Base-by-base conservation (phyloP, 2,888 invertebrate genomes). In the Pherbina coryleti region DNA sequence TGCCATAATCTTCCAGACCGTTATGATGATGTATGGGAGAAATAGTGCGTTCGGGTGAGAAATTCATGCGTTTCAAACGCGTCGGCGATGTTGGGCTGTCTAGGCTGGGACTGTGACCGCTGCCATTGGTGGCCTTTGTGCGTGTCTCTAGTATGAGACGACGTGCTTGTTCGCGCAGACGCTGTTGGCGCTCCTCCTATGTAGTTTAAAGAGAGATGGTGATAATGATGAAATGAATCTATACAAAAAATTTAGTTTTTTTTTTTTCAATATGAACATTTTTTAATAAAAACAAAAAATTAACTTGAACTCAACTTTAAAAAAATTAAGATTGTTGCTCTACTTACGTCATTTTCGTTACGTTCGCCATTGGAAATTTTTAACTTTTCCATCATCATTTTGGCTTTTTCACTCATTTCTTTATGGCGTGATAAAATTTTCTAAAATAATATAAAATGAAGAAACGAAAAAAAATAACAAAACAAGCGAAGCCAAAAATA, bases 121-220 rank as follows among this genome's bases (percentile, higher is more conserved):
- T 80, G 62, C 85, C 83, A 77, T 84, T 86, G 3, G 84, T 81
- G 19, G 85, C 82, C 81, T 89, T 89, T 44, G 91, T 91, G 84
- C 95, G 92, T 0, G 96, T 96, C 87, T 97, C 97, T 0, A 96
- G 96, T 79, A 98, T 97, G 75, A 98, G 91, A 85, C 94, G 93
- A 83, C 97, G 93, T 78, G 98, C 98, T 88, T 97, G 91, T 89
- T 98, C 98, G 8, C 96, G 91, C 82, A 98, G 90, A 87, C 95
- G 94, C 78, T 93, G 93, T 87, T 97, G 97, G 84, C 97, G 92
- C 86, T 97, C 97, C 86, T 96, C 96, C 88, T 97, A 51, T 2
- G 22, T 11, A n/a, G n/a, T 37, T 7, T 19, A 51, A 28, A 14
- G 0, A 11, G 5, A 73, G 7, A 37, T 37, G 1, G 37, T 7